These are phyloP conservation scores for Philaethria dido DNA, from an alignment of 2,888 invertebrate species.

Conservation along the genomic window DNA sequence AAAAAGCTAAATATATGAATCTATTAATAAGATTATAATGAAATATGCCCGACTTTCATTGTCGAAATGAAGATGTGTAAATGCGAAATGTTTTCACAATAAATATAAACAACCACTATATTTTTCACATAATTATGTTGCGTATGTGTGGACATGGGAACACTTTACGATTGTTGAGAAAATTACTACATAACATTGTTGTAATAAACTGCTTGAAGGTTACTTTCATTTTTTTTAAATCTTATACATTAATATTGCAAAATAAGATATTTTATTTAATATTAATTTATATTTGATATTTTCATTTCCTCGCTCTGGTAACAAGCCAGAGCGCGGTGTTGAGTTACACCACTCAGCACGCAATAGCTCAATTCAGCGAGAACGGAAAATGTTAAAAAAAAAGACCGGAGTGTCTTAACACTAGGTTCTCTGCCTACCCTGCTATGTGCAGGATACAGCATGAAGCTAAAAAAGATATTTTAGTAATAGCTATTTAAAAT, in stretches of 20 bases:
- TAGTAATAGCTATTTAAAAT: too few relatives aligned
- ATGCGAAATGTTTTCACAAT: constrained; percentile 1
- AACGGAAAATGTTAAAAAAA: too few relatives aligned
- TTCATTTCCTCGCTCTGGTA: too few relatives aligned
- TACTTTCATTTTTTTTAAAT: not conserved
- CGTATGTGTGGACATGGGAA: constrained; percentile 12
- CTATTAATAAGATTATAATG: not conserved
- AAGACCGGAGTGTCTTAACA: too few relatives aligned
- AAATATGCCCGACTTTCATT: not conserved
- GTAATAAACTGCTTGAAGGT: not conserved
- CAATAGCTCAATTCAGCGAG: too few relatives aligned
- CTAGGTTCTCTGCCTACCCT: too few relatives aligned
- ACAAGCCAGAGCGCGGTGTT: too few relatives aligned
- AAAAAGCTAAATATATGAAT: too few relatives aligned
- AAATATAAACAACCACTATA: not conserved
- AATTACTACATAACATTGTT: constrained; percentile 10
- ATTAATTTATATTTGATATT: too few relatives aligned
- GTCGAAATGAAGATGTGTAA: not conserved
- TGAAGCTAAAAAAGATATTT: too few relatives aligned
- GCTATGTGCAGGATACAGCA: too few relatives aligned
- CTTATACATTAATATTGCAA: not conserved
- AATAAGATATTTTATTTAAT: not conserved
- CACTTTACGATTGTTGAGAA: constrained; percentile 8
- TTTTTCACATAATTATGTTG: constrained; percentile 8
- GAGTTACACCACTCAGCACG: too few relatives aligned